Evolutionary conservation across 1,140 invertebrate genomes (phyloP).

Genomic region (Atopsyche davidsoni): DNA sequence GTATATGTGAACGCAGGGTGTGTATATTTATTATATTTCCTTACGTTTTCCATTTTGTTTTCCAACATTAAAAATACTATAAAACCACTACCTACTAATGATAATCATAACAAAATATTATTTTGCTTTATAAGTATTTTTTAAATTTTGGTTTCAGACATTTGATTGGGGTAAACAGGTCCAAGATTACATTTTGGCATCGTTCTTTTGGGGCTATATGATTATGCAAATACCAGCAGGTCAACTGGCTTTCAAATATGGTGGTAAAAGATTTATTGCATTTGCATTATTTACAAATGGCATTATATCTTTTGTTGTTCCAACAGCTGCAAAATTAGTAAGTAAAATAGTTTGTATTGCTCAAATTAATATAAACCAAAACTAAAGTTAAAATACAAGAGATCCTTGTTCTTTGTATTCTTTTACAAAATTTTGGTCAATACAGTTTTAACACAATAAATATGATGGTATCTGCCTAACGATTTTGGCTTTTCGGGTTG

Average conservation of each 20-base stretch:
- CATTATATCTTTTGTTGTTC: slow-evolving; percentile 35
- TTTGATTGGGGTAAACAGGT: slow-evolving; percentile 55
- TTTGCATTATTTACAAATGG: slow-evolving; percentile 45
- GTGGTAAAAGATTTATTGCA: slow-evolving; percentile 56
- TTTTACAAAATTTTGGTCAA: too few relatives aligned
- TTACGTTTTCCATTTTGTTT: too few relatives aligned
- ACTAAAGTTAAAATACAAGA: not conserved
- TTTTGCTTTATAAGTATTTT: slow-evolving; percentile 33
- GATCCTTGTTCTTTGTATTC: too few relatives aligned
- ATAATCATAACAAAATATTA: not conserved
- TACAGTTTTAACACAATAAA: too few relatives aligned
- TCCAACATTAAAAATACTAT: not conserved
- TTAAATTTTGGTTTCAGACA: slow-evolving; percentile 31
- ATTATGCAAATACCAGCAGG: slow-evolving; percentile 63
- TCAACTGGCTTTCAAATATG: slow-evolving; percentile 55
- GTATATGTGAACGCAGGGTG: too few relatives aligned
- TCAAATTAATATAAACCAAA: not conserved
- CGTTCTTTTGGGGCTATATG: slow-evolving; percentile 60
- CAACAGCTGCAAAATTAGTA: slow-evolving; percentile 41
- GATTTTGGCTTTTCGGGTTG: too few relatives aligned
- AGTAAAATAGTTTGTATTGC: slow-evolving; percentile 18
- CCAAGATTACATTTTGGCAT: slow-evolving; percentile 50
- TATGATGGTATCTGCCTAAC: too few relatives aligned
- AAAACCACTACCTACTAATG: not conserved
- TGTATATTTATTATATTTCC: too few relatives aligned